Evolutionary conservation across 2,888 invertebrate genomes (phyloP), one percentile per base, ranked within the genome.

Genomic region (Drosophila meridiana): DNA sequence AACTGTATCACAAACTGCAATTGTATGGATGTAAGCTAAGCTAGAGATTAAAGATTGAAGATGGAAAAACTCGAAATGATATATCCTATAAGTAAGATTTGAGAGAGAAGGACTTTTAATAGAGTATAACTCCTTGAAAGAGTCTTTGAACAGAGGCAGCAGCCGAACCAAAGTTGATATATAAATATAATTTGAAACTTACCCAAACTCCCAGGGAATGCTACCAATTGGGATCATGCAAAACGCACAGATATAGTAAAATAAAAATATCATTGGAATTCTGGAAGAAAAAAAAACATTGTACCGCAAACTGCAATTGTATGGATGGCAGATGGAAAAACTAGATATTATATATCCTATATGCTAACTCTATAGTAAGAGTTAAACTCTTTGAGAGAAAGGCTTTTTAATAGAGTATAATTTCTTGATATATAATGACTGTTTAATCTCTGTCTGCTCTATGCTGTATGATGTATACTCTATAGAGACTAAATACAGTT

Each of bases 141-240:
- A 20, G 69, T 67, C 78, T 82, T 72, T 75, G 65, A 73, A 56
- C 73, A 59, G 67, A 13, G 42, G 40, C 68, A 56, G 34, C 63
- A 63, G 68, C 67, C 53, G 34, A 38, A 50, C 65, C 62, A 52
- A 63, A 56, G 68, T 87, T 85, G 89, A 85, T 85, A 87, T 89
- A 89, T 85, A 87, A 73, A 75, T 72, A 62, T 87, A 87, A 87
- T 81, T 53, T 59, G 56, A 65, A 67, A 67, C 3, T 20, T 13
- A 45, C 47, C 50, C 42, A n/a, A 48, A 34, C 45, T 63, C 36
- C 43, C 30, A 43, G 56, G n/a, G 4, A 7, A 20, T 13, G 52
- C 59, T 63, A 42, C n/a, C 26, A 67, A 30, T 56, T 38, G 26
- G 60, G 20, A 52, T 45, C 68, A 55, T 38, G 55, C 55, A 38